A percentile compares a stretch with the other conserved stretches of the same genome.
phyloP scores from a whole-genome alignment of 64 coral and sea anemone genomes.

The Orbicella faveolata region DNA sequence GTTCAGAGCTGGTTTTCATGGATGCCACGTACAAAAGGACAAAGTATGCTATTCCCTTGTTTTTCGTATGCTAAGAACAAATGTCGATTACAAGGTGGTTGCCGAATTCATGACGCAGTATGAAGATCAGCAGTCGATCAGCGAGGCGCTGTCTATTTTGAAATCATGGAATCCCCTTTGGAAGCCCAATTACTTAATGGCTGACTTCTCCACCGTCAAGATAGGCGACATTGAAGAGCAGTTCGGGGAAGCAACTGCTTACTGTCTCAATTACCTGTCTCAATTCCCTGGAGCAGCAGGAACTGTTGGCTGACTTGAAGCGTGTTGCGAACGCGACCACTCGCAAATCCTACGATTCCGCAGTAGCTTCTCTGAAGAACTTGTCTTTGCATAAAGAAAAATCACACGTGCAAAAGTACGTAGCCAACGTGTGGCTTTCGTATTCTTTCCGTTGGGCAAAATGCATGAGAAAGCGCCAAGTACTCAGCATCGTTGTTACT shows the following conservation, averaged over 20 bases:
- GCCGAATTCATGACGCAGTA: constrained; percentile 55
- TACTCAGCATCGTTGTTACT: constrained; percentile 42
- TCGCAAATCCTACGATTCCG: neutral
- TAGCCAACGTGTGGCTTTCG: constrained; percentile 27
- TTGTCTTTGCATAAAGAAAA: neutral
- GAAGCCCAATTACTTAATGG: constrained; percentile 50
- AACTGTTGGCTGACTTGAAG: constrained; percentile 17
- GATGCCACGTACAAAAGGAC: constrained; percentile 71
- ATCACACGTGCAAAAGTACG: neutral
- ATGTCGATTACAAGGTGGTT: constrained; percentile 65
- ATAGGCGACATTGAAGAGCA: constrained; percentile 48
- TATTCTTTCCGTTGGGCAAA: constrained; percentile 8
- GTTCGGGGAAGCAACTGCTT: constrained; percentile 6
- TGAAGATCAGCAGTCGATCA: constrained; percentile 50
- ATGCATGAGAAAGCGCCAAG: constrained; percentile 10
- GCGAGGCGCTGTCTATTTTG: constrained; percentile 29
- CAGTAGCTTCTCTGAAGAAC: constrained; percentile 5
- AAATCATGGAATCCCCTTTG: constrained; percentile 40
- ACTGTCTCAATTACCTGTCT: constrained; percentile 57
- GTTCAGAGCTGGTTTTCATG: constrained; percentile 49
- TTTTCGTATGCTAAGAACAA: constrained; percentile 51
- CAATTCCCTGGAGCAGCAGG: neutral
- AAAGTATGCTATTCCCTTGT: constrained; percentile 57
- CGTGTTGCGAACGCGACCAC: neutral
- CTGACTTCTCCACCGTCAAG: constrained; percentile 55